Conservation (phyloP, 2,888 invertebrate genomes). For the Strigamia transsilvanica region DNA sequence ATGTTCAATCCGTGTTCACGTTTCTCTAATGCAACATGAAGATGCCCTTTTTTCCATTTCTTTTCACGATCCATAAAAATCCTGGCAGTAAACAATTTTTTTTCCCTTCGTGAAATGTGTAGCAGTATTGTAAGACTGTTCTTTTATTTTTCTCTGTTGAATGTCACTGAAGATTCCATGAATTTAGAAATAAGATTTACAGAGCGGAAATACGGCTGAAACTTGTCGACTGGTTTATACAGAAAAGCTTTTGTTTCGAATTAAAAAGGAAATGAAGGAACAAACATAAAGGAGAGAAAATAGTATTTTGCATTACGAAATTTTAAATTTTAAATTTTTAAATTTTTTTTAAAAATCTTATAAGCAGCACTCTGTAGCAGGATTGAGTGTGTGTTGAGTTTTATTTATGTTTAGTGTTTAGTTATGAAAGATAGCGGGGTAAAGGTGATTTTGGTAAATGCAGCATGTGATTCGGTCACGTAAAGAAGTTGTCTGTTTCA, state of each 20-base stretch:
- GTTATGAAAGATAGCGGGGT: too few relatives aligned
- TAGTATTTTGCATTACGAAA: neutral
- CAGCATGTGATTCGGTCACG: neutral
- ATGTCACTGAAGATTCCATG: constrained; percentile 18
- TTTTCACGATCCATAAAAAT: constrained; percentile 10
- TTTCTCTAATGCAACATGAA: neutral
- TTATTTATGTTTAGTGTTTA: too few relatives aligned
- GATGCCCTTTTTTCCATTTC: neutral
- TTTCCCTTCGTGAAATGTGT: neutral
- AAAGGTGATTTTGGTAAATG: too few relatives aligned
- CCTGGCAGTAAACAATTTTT: neutral
- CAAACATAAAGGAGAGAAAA: neutral
- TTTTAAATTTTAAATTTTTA: too few relatives aligned
- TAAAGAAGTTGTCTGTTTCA: constrained; percentile 33
- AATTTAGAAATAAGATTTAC: constrained; percentile 27
- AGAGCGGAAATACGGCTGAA: constrained; percentile 3
- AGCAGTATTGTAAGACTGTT: neutral
- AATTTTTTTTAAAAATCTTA: too few relatives aligned
- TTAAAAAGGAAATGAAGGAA: neutral
- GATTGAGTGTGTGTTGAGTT: too few relatives aligned
- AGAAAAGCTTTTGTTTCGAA: constrained; percentile 2
- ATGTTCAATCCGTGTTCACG: neutral
- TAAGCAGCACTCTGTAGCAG: too few relatives aligned
- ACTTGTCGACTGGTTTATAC: constrained; percentile 9
- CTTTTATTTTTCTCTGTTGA: constrained; percentile 4